Base-by-base conservation (phyloP, 1,140 invertebrate species). In the Lordiphosa mommai region DNA sequence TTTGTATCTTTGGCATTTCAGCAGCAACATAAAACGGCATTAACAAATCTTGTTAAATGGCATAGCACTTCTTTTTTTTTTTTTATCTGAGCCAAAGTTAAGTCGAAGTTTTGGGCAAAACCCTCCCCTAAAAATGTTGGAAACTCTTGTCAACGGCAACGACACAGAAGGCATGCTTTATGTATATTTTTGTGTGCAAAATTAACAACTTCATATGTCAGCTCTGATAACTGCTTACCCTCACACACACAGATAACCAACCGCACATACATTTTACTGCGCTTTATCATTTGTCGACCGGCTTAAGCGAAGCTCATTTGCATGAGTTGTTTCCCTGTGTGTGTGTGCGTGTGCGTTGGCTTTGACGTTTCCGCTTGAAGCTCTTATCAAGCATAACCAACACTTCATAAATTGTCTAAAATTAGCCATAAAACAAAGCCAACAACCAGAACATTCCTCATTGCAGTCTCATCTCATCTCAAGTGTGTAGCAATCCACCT, bases 361-460 rank as follows among this genome's bases (percentile, higher is more conserved):
- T 44, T 40, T 55, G 58, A 36, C 30, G 50, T 30, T 58, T 47
- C 64, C 69, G 58, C 69, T 70, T 43, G 30, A 56, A 55, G 47
- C 71, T 68, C 68, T 82, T 82, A 82, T 82, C 77, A 64, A 64
- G 77, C 68, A 61, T 64, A 77, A 70, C 77, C 77, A 82, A 82
- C 77, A 82, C 77, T 82, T 84, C 77, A 82, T 82, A 85, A 82
- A 82, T 82, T 82, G 79, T 84, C 77, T 82, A 82, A 84, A 82
- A 82, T 82, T 82, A 77, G 72, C 72, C 64, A 77, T 82, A 77
- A 84, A 84, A 55, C 67, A 76, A 67, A 58, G 53, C 57, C 58
- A 63, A 47, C 69, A 71, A 47, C 37, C 33, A 29, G 29, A 33
- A 44, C 29, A 13, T 29, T 44, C 46, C 29, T 36, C 23, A 46